Conservation (phyloP, 2,888 invertebrate species). For the Tipula confusa region DNA sequence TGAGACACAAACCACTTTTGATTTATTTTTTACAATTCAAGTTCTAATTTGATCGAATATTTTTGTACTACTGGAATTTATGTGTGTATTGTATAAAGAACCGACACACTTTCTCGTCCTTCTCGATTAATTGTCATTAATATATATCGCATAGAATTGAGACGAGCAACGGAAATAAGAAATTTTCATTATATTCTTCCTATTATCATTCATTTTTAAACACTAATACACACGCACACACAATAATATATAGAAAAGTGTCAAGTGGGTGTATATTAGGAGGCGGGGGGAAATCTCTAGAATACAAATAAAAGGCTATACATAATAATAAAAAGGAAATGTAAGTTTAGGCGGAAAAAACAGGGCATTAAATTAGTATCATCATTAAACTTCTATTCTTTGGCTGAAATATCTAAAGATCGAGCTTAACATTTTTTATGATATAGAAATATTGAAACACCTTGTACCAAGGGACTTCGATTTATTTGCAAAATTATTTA, state of each 20-base stretch:
- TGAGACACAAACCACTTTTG: background rate
- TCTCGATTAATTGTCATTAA: background rate
- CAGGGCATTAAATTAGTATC: background rate
- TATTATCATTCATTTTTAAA: background rate
- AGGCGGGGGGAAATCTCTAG: background rate
- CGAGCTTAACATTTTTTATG: background rate
- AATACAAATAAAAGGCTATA: background rate
- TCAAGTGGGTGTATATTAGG: background rate
- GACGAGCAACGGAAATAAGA: background rate
- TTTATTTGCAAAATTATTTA: background rate
- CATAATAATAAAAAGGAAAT: background rate
- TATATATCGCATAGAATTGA: background rate
- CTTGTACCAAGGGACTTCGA: background rate
- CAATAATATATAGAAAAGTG: background rate
- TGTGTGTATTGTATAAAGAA: background rate
- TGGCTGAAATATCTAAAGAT: background rate
- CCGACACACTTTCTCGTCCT: background rate
- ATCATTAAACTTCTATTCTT: background rate
- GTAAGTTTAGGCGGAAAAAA: background rate
- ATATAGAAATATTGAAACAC: too few relatives aligned
- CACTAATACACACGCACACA: too few relatives aligned
- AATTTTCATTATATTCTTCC: background rate
- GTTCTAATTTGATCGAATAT: background rate
- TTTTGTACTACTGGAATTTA: background rate
- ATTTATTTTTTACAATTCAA: background rate